Percentiles rank a stretch among this genome's conserved stretches.
Conservation (phyloP, 1,140 invertebrate species). For the Drosophila mauritiana region DNA sequence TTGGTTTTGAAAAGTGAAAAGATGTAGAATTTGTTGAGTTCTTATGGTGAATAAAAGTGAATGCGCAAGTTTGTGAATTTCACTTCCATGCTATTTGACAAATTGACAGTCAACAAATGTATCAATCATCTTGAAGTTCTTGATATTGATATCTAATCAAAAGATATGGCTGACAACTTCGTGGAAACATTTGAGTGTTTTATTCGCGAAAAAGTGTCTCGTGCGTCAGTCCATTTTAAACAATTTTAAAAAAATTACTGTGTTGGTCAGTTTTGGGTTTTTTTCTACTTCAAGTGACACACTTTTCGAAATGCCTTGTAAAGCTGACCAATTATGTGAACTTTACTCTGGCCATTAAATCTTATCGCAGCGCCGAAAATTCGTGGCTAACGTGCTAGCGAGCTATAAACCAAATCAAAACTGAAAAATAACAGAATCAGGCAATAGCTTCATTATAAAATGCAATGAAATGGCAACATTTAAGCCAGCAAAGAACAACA, state of each 20-base stretch:
- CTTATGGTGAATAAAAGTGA: conserved; percentile 10
- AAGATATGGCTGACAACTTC: conserved; percentile 56
- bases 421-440: conserved; percentile 10
- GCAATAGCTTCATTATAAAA: conserved; percentile 33
- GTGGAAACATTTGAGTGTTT: conserved; percentile 37
- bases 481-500: conserved; percentile 21
- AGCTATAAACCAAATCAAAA: conserved; percentile 30
- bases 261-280: neutral
- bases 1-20: conserved; percentile 31
- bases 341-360: conserved; percentile 22
- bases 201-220: conserved; percentile 6
- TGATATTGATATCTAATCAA: conserved; percentile 77
- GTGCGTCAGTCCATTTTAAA: conserved; percentile 8
- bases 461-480: conserved; percentile 30
- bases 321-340: conserved; percentile 12
- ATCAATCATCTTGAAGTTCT: conserved; percentile 64
- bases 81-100: conserved; percentile 45
- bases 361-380: conserved; percentile 19
- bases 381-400: conserved; percentile 3
- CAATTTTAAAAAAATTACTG: neutral
- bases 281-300: no score
- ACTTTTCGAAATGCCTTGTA: neutral
- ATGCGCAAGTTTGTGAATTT: conserved; percentile 9
- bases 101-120: conserved; percentile 47
- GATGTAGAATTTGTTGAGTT: neutral